Base-by-base conservation (phyloP, 2,888 invertebrate genomes). In the Neoscelio sp. region DNA sequence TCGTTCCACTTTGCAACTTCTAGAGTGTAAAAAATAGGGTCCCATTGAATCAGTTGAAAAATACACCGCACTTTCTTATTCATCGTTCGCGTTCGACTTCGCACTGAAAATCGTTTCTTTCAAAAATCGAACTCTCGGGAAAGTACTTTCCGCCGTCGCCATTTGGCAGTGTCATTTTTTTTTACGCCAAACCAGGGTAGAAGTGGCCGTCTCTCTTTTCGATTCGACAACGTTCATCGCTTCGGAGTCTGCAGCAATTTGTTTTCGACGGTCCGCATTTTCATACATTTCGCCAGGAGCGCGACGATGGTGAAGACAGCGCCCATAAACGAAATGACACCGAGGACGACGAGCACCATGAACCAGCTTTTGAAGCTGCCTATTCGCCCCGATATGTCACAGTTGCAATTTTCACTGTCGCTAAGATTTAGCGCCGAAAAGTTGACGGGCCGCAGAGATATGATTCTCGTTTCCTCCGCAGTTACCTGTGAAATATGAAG, bases 311-410 rank as follows among this genome's bases (percentile, higher is more conserved):
- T 88, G 20, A 87, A 73, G 10, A 88, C 71, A 15, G 88, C 88
- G 0, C 87, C 88, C 20, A 83, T 80, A 68, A 88, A 88, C 8
- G 87, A 87, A 20, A 88, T 85, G 38, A 88, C 82, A 1, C 88
- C 88, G 5, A 88, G 82, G 7, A 88, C 85, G 3, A 87, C 86
- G 10, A 88, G 86, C 1, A 87, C 86, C 81, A 88, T 86, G 70
- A 88, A 88, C 88, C 88, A 88, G 54, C 83, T 87, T 46, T 87
- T 88, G 65, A 88, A 88, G 17, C 68, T 86, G 54, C 87, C 87
- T 58, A 88, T 88, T 52, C 87, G 82, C 35, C 85, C 86, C 10
- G 85, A 84, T 56, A 87, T 86, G 74, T 87, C 86, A 73, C 88
- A 88, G 48, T 88, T 83, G 81, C 87, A 87, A 62, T 82, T 84